A percentile compares a stretch with the other conserved stretches of the same genome.
Evolutionary conservation across 2,888 invertebrate genomes (phyloP).

Genomic region (Thecocarcelia acutangulata): DNA sequence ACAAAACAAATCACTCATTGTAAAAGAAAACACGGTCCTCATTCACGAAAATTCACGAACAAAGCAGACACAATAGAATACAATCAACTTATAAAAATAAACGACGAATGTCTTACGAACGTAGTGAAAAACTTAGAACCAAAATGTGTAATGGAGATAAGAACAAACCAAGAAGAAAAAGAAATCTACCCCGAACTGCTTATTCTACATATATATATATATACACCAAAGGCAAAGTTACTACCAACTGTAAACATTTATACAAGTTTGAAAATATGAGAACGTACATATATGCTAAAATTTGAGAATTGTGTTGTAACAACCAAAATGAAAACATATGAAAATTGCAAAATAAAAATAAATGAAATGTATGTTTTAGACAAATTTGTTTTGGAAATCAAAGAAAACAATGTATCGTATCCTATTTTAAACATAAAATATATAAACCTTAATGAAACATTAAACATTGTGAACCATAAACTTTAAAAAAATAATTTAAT

Average conservation of each 20-base stretch:
- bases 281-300: too few relatives aligned
- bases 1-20: not conserved
- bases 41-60: not conserved
- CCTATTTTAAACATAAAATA: not conserved
- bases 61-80: not conserved
- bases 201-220: too few relatives aligned
- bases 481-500: too few relatives aligned
- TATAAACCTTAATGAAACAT: too few relatives aligned
- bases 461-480: too few relatives aligned
- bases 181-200: too few relatives aligned
- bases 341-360: conserved; percentile 4
- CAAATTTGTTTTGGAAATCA: not conserved
- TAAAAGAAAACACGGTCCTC: conserved; percentile 5
- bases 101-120: too few relatives aligned
- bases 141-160: too few relatives aligned
- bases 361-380: conserved; percentile 4
- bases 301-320: not conserved
- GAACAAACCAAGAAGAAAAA: too few relatives aligned
- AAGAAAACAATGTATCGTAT: not conserved
- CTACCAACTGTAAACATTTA: not conserved
- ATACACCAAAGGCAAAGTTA: not conserved
- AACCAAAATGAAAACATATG: not conserved
- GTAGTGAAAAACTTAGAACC: too few relatives aligned
- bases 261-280: too few relatives aligned
- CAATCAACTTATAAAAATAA: not conserved